A percentile compares a stretch with the other conserved stretches of the same genome.
Conservation (phyloP, 2,888 invertebrate species). For the Lasiommata megera region DNA sequence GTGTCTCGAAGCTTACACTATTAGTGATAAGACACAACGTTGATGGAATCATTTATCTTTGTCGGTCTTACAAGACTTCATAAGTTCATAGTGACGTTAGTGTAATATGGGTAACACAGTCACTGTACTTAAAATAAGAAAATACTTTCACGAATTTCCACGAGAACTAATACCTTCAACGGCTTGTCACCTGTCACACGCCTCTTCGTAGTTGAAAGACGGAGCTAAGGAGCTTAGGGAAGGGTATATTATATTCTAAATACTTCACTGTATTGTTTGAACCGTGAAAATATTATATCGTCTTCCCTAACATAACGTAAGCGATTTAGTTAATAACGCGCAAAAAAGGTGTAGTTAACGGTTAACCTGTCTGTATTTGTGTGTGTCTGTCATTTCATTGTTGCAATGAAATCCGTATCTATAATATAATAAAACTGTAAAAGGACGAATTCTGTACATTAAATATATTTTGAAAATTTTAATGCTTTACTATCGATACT, state of each 20-base stretch:
- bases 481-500: too few relatives aligned
- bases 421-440: too few relatives aligned
- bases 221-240: slow-evolving; percentile 26
- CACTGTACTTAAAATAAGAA: slow-evolving; percentile 10
- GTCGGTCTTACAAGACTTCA: neutral
- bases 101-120: neutral
- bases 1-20: too few relatives aligned
- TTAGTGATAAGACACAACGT: too few relatives aligned
- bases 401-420: too few relatives aligned
- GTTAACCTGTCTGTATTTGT: too few relatives aligned
- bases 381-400: too few relatives aligned
- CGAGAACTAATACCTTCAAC: slow-evolving; percentile 27
- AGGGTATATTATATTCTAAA: neutral
- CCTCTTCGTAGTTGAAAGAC: slow-evolving; percentile 25
- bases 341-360: too few relatives aligned
- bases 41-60: neutral
- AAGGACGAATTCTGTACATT: too few relatives aligned
- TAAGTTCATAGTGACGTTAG: neutral
- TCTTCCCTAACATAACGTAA: too few relatives aligned
- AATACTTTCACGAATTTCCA: slow-evolving; percentile 27
- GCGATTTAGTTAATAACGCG: too few relatives aligned
- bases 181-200: slow-evolving; percentile 29
- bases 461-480: too few relatives aligned
- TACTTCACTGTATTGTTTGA: neutral
- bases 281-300: neutral